Evolutionary conservation across 2,113 vertebrate genomes (phyloP).

Genomic region (Synodontis membranacea): DNA sequence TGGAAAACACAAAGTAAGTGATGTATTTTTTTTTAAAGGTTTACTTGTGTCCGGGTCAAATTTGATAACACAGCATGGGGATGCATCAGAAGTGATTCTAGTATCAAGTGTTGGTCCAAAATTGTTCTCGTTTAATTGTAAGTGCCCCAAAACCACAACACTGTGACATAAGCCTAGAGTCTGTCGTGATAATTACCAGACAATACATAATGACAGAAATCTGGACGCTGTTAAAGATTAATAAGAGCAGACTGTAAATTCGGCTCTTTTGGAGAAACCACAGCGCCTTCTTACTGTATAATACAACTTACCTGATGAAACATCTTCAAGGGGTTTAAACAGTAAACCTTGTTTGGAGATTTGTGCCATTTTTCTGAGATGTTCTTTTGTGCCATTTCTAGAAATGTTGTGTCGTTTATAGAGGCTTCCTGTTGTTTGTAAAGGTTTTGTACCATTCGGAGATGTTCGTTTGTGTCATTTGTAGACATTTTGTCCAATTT

Average conservation of each 20-base stretch:
- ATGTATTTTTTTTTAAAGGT: neutral
- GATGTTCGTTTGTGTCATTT: no score
- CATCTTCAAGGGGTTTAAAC: neutral
- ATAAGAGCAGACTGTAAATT: neutral
- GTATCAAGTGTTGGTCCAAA: no score
- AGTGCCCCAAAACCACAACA: neutral
- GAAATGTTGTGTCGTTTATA: neutral
- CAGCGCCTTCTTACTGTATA: neutral
- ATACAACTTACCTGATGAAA: neutral
- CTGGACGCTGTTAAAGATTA: neutral
- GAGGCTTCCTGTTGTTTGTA: neutral
- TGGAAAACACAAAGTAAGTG: constrained; percentile 84
- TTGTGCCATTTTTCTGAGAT: neutral
- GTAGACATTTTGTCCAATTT: no score
- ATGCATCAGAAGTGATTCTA: neutral
- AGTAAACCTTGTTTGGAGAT: neutral
- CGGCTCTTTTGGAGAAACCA: neutral
- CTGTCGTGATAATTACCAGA: neutral
- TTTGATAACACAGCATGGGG: neutral
- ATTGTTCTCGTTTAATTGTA: neutral
- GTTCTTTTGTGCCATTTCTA: neutral
- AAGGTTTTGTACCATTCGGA: neutral
- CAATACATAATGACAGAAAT: neutral
- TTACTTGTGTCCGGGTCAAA: neutral
- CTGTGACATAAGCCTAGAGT: neutral